These are phyloP conservation scores for Ibidorhyncha struthersii DNA, from an alignment of 2,113 vertebrate genomes.

Conservation along the genomic window DNA sequence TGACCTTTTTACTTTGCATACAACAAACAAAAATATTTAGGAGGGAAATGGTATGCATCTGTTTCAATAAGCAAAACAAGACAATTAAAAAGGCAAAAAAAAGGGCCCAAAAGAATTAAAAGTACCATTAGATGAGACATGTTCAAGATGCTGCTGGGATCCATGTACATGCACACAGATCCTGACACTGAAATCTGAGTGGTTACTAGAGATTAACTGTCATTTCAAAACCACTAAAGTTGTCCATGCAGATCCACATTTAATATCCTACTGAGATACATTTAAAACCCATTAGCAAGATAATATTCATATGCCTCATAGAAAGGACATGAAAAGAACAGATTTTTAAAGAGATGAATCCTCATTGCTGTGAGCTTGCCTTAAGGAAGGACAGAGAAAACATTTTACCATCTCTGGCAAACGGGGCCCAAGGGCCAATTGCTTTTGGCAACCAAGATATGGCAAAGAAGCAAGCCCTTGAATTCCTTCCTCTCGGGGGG, in stretches of 20 bases:
- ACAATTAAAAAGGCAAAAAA: neutral
- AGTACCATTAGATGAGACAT: neutral
- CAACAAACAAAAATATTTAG: neutral
- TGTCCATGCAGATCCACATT: slow-evolving; percentile 49
- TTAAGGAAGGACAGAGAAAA: neutral
- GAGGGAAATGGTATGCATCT: neutral
- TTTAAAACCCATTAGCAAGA: slow-evolving; percentile 41
- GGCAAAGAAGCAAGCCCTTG: neutral
- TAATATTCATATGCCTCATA: slow-evolving; percentile 15
- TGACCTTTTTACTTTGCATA: neutral
- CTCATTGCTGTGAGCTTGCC: neutral
- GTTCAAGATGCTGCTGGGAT: slow-evolving; percentile 4
- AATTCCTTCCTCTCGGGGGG: neutral
- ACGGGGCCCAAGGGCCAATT: neutral
- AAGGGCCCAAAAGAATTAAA: neutral
- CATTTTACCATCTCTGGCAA: neutral
- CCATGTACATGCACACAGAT: neutral
- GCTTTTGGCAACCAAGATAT: neutral
- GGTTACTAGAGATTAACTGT: slow-evolving; percentile 26
- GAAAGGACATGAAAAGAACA: slow-evolving; percentile 16
- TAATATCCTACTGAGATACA: slow-evolving; percentile 48
- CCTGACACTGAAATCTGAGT: neutral
- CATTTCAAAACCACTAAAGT: slow-evolving; percentile 38
- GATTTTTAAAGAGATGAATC: slow-evolving; percentile 1
- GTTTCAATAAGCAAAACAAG: neutral